Percentiles rank a stretch among this genome's conserved stretches.
Conservation (phyloP, 2,113 vertebrate species). For the Coptodon rendalli region DNA sequence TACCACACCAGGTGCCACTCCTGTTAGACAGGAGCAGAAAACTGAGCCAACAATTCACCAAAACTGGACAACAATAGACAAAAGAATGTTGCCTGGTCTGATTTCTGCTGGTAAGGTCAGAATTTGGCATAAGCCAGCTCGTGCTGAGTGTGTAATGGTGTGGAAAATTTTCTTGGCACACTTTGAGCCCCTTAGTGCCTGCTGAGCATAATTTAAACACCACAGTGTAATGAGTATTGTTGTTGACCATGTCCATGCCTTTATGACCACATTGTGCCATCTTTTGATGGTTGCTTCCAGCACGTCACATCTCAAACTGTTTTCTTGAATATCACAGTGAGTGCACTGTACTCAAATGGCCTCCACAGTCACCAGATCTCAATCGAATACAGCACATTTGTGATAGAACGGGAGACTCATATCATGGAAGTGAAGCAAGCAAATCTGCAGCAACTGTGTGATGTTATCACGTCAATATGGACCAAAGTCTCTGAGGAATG, state of each 20-base stretch:
- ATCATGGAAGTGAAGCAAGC: not conserved
- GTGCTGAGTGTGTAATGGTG: not conserved
- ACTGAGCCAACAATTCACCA: not conserved
- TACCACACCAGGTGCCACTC: not conserved
- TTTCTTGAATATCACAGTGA: not conserved
- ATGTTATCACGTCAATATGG: not conserved
- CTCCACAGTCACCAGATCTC: not conserved
- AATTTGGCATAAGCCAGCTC: not conserved
- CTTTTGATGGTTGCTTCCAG: not conserved
- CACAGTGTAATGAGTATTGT: not conserved
- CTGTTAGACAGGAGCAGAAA: not conserved
- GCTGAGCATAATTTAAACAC: not conserved
- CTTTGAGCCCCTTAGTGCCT: not conserved
- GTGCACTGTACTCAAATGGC: not conserved
- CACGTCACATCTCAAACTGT: not conserved
- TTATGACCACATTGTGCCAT: not conserved
- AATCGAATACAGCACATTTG: not conserved
- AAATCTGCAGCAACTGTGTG: not conserved
- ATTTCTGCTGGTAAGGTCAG: not conserved
- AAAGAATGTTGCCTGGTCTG: not conserved
- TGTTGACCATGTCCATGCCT: not conserved
- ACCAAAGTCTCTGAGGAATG: not conserved
- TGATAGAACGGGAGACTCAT: not conserved
- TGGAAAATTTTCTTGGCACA: not conserved
- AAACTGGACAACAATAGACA: not conserved